Evolutionary conservation across 2,888 invertebrate genomes (phyloP).

Genomic region (Choristoneura rosaceana): DNA sequence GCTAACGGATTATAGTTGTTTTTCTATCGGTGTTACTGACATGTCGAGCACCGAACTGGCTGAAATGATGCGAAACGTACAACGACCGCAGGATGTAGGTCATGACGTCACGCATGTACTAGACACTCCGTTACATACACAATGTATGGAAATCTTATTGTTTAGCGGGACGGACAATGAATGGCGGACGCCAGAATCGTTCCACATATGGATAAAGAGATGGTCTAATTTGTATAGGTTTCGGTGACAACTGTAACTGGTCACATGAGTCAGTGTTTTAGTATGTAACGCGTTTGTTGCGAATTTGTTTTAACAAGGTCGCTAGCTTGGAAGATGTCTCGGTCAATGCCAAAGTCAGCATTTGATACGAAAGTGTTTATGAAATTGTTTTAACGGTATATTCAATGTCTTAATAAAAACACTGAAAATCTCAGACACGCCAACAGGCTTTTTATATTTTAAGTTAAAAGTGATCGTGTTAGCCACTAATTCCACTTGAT

Average conservation of each 20-base stretch:
- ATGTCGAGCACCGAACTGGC: slow-evolving; percentile 44
- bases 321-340: slow-evolving; percentile 25
- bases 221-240: slow-evolving; percentile 33
- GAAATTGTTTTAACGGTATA: slow-evolving; percentile 11
- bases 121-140: slow-evolving; percentile 36
- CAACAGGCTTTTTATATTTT: no score
- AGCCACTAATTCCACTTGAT: no score
- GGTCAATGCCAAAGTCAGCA: slow-evolving; percentile 32
- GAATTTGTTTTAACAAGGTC: slow-evolving; percentile 11
- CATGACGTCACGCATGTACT: slow-evolving; percentile 53
- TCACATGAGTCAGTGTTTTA: slow-evolving; percentile 24
- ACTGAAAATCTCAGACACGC: no score
- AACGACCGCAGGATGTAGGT: slow-evolving; percentile 56
- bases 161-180: slow-evolving; percentile 38
- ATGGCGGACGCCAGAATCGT: slow-evolving; percentile 36
- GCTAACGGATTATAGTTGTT: slow-evolving; percentile 13
- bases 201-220: slow-evolving; percentile 30
- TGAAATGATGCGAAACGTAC: slow-evolving; percentile 51
- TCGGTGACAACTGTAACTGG: slow-evolving; percentile 22
- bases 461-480: no score
- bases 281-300: slow-evolving; percentile 7
- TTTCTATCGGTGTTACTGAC: slow-evolving; percentile 1
- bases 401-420: no score
- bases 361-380: slow-evolving; percentile 5
- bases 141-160: slow-evolving; percentile 41